These are phyloP conservation scores for Drosophila mojavensis DNA, from an alignment of 1,140 invertebrate genomes.

Conservation along the genomic window DNA sequence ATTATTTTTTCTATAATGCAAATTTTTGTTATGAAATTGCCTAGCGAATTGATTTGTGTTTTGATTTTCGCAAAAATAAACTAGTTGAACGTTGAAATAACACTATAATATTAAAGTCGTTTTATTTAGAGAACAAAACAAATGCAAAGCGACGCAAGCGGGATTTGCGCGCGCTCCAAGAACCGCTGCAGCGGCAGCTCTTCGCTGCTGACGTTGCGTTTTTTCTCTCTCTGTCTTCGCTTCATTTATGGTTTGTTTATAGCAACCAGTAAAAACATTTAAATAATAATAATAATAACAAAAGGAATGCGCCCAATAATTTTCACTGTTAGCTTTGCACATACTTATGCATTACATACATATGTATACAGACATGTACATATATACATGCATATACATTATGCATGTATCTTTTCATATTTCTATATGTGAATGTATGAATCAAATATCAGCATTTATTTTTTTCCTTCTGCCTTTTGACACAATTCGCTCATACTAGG, in stretches of 20 bases:
- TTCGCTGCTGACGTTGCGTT: conserved; percentile 55
- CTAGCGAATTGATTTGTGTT: conserved; percentile 68
- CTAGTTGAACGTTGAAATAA: conserved; percentile 58
- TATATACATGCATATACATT: no score
- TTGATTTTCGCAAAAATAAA: conserved; percentile 70
- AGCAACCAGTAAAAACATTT: conserved; percentile 36
- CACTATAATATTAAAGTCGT: conserved; percentile 28
- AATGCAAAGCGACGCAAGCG: conserved; percentile 26
- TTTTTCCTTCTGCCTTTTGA: conserved; percentile 13
- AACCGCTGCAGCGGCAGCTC: conserved; percentile 12
- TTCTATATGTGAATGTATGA: no score
- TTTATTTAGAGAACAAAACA: conserved; percentile 38
- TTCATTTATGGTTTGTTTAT: conserved; percentile 69
- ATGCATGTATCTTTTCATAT: no score
- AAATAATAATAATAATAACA: conserved; percentile 20
- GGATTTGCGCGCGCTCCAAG: conserved; percentile 26
- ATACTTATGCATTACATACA: not conserved
- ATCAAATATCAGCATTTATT: conserved; percentile 32
- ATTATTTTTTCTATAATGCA: conserved; percentile 56
- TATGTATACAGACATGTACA: not conserved
- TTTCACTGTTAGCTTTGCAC: conserved; percentile 3
- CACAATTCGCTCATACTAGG: conserved; percentile 6
- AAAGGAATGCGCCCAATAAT: conserved; percentile 30
- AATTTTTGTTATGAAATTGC: conserved; percentile 81
- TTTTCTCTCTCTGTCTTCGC: conserved; percentile 18